Conservation (phyloP, 2,888 invertebrate species). For the Oligia latruncula region DNA sequence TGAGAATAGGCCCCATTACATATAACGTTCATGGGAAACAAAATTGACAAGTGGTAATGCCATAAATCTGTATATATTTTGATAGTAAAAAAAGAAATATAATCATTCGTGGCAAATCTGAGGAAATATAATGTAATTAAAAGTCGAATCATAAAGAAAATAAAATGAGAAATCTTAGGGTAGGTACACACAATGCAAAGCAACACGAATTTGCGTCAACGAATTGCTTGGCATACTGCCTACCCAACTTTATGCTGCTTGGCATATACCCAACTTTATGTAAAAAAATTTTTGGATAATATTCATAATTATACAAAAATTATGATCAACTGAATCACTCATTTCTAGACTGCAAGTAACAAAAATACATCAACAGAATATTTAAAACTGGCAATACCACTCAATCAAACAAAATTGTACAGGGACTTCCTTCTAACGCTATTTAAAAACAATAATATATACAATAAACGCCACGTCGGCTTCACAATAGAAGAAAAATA, state of each 20-base stretch:
- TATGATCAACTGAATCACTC: background rate
- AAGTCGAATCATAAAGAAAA: background rate
- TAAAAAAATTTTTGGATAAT: background rate
- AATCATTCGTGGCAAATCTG: background rate
- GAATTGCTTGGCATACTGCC: background rate
- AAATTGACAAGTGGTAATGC: conserved; percentile 48
- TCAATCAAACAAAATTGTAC: conserved; percentile 55
- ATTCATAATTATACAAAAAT: background rate
- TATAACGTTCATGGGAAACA: conserved; percentile 48
- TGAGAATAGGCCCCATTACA: conserved; percentile 77
- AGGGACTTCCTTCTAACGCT: conserved; percentile 62
- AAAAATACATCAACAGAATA: conserved; percentile 5
- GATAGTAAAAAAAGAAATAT: background rate
- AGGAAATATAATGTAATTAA: background rate
- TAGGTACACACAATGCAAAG: background rate
- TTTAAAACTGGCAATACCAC: conserved; percentile 56
- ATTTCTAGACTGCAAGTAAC: conserved; percentile 1
- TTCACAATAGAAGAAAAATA: conserved; percentile 66
- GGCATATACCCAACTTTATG: background rate
- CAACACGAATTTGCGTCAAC: background rate
- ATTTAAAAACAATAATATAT: conserved; percentile 69
- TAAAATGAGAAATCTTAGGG: background rate
- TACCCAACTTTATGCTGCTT: too few relatives aligned
- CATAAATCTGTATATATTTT: conserved; percentile 1
- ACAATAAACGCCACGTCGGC: conserved; percentile 67